Conservation (phyloP, 2,888 invertebrate genomes). For the Mimumesa dahlbomi region DNA sequence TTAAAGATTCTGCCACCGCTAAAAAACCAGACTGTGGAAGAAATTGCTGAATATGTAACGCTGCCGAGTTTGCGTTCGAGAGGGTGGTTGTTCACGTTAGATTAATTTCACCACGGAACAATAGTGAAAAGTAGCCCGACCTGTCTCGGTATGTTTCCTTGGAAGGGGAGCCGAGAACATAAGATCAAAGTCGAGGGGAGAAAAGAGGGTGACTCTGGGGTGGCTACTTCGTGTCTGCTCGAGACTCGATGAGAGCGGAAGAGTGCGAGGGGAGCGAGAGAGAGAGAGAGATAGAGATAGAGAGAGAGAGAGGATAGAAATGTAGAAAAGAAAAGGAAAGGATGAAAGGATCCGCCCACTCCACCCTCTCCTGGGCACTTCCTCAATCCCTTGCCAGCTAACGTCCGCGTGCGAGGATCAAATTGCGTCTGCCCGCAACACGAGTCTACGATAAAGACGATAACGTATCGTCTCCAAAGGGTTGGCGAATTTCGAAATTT, state of each 20-base stretch:
- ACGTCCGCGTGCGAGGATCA: constrained; percentile 54
- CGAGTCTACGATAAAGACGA: constrained; percentile 15
- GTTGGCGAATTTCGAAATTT: no score
- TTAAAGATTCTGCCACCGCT: no score
- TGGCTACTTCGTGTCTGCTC: constrained; percentile 66
- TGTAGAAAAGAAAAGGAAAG: constrained; percentile 33
- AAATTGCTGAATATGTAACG: no score
- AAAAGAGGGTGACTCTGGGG: constrained; percentile 42
- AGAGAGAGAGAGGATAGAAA: constrained; percentile 27
- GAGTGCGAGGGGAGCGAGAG: constrained; percentile 12
- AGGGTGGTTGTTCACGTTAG: no score
- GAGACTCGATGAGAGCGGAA: constrained; percentile 64
- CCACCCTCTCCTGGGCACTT: constrained; percentile 59
- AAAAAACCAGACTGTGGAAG: no score
- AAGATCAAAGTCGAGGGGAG: constrained; percentile 57
- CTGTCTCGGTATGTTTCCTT: constrained; percentile 36
- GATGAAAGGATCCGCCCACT: constrained; percentile 61
- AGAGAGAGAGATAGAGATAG: no score
- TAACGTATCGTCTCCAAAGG: no score
- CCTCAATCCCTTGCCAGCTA: constrained; percentile 60
- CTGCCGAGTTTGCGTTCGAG: no score
- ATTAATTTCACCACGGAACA: background rate
- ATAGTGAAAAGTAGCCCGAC: constrained; percentile 13
- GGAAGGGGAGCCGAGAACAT: constrained; percentile 56
- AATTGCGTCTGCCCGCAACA: constrained; percentile 39